Evolutionary conservation across 2,797 vertebrate genomes (phyloP).

Genomic region (Sebastes trivittatus): DNA sequence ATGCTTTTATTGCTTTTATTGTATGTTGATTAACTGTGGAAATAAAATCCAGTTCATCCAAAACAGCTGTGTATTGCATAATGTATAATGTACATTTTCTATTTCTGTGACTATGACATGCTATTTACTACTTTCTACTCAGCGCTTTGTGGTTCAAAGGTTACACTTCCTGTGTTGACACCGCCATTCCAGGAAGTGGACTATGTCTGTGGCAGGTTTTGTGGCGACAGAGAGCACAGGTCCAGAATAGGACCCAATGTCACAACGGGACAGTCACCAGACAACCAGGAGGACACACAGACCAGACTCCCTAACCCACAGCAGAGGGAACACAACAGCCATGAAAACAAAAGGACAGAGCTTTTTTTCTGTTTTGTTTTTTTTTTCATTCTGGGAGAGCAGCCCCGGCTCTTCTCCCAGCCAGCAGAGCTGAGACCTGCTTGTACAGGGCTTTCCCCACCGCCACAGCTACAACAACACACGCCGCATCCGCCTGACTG

Average conservation of each 20-base stretch:
- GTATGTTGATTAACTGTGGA: not conserved
- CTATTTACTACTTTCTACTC: not conserved
- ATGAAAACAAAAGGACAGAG: constrained; percentile 48
- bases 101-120: not conserved
- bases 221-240: constrained; percentile 8
- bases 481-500: constrained; percentile 72
- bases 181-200: constrained; percentile 42
- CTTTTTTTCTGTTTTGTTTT: constrained; percentile 39
- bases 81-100: not conserved
- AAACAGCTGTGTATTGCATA: not conserved
- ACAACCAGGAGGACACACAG: constrained; percentile 29
- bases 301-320: constrained; percentile 41
- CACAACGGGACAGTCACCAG: constrained; percentile 23
- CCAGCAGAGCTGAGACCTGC: constrained; percentile 67
- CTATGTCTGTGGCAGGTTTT: constrained; percentile 31
- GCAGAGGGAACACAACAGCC: constrained; percentile 43
- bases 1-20: not conserved
- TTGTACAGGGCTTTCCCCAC: constrained; percentile 77
- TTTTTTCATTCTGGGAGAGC: constrained; percentile 66
- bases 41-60: not conserved
- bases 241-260: constrained; percentile 31
- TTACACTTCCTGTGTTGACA: constrained; percentile 40
- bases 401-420: constrained; percentile 68
- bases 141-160: constrained; percentile 28
- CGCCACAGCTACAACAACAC: constrained; percentile 76